A percentile compares a stretch with the other conserved stretches of the same genome.
These are phyloP conservation scores for Fopius arisanus DNA, from an alignment of 1,140 invertebrate species.

Conservation along the genomic window DNA sequence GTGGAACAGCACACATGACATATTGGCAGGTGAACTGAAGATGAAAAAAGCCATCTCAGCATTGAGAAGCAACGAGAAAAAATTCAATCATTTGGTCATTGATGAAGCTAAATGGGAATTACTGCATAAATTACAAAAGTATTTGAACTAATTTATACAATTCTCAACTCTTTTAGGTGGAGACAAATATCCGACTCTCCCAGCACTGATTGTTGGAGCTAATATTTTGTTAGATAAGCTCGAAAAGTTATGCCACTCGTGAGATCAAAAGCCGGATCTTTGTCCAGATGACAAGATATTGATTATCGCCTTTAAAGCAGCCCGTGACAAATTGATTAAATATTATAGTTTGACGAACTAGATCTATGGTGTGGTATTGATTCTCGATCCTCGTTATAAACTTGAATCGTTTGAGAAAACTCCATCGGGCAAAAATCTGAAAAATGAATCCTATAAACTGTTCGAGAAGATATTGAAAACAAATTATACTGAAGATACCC, in stretches of 20 bases:
- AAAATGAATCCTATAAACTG: neutral
- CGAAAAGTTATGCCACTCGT: neutral
- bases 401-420: conserved; percentile 43
- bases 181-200: neutral
- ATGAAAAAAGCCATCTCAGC: conserved; percentile 13
- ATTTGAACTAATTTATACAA: conserved; percentile 14
- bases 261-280: neutral
- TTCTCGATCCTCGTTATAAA: conserved; percentile 54
- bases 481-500: neutral
- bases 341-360: conserved; percentile 45
- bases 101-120: neutral
- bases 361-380: conserved; percentile 44
- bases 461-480: conserved; percentile 23
- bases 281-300: neutral
- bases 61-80: neutral
- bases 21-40: conserved; percentile 12
- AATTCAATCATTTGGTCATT: neutral
- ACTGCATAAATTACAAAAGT: conserved; percentile 32
- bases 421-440: neutral
- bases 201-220: conserved; percentile 41
- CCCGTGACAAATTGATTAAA: conserved; percentile 50
- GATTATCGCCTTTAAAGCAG: conserved; percentile 42
- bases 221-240: conserved; percentile 46
- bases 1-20: conserved; percentile 33
- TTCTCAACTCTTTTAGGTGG: neutral